Conservation (phyloP, 2,797 vertebrate species). For the Podarcis siculus region DNA sequence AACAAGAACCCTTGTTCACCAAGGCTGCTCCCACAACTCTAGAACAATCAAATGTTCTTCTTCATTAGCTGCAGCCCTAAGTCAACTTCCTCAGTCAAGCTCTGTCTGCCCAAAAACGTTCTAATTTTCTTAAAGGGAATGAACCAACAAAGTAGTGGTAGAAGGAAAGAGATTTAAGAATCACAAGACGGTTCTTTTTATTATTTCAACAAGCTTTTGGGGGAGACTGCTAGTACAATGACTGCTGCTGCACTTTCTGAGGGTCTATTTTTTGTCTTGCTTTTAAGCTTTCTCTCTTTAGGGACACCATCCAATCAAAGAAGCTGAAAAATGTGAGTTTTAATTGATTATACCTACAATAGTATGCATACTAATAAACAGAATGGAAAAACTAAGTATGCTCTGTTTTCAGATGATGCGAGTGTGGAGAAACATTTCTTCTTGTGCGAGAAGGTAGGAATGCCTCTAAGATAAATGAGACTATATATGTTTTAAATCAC, state of each 20-base stretch:
- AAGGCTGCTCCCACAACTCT: neutral
- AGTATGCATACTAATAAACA: neutral
- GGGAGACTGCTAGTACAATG: neutral
- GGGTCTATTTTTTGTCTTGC: too few relatives aligned
- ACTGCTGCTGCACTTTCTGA: neutral
- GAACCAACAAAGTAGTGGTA: neutral
- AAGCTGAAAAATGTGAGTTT: neutral
- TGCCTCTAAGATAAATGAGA: neutral
- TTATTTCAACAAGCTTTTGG: neutral
- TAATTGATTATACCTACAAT: neutral
- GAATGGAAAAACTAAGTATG: neutral
- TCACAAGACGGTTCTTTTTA: neutral
- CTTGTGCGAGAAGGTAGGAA: too few relatives aligned
- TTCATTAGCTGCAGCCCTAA: neutral
- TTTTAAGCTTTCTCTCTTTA: neutral
- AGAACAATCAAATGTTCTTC: neutral
- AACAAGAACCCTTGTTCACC: too few relatives aligned
- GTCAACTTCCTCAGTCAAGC: neutral
- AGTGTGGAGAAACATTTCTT: neutral
- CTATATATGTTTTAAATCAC: too few relatives aligned
- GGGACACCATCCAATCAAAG: neutral
- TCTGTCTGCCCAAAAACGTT: neutral
- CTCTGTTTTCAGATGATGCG: neutral
- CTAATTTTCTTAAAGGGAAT: neutral
- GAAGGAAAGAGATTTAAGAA: neutral